Conservation (phyloP, 2,797 vertebrate species). For the Lerista edwardsae region DNA sequence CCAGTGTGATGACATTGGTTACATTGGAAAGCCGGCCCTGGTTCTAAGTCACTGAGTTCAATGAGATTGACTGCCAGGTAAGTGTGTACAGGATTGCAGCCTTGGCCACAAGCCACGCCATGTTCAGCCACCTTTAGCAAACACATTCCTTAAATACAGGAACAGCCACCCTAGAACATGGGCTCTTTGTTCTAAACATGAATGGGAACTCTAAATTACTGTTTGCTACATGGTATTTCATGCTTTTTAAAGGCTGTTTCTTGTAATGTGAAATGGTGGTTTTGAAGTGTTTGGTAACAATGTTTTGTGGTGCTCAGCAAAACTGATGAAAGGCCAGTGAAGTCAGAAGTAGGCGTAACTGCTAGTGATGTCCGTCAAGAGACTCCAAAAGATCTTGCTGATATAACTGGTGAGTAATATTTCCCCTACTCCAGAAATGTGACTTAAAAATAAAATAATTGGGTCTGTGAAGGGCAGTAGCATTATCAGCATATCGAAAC, state of each 20-base stretch:
- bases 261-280: background rate
- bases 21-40: too few relatives aligned
- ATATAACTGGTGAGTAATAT: slow-evolving; percentile 64
- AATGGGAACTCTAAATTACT: background rate
- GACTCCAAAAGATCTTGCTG: slow-evolving; percentile 65
- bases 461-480: background rate
- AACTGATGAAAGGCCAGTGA: slow-evolving; percentile 61
- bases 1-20: too few relatives aligned
- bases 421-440: background rate
- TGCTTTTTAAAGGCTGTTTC: background rate
- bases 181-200: background rate
- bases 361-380: slow-evolving; percentile 58
- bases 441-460: too few relatives aligned
- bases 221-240: background rate
- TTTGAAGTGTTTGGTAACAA: slow-evolving; percentile 32
- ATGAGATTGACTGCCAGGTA: too few relatives aligned
- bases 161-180: background rate
- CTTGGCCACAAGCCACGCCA: too few relatives aligned
- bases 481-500: background rate
- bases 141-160: background rate
- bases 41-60: too few relatives aligned
- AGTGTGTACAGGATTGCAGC: too few relatives aligned
- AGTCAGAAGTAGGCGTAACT: slow-evolving; percentile 55
- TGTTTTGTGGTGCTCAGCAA: slow-evolving; percentile 58
- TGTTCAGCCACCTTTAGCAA: background rate